Percentiles rank a stretch among this genome's conserved stretches.
phyloP scores from a whole-genome alignment of 2,113 vertebrate genomes.

The Lasiurus borealis region DNA sequence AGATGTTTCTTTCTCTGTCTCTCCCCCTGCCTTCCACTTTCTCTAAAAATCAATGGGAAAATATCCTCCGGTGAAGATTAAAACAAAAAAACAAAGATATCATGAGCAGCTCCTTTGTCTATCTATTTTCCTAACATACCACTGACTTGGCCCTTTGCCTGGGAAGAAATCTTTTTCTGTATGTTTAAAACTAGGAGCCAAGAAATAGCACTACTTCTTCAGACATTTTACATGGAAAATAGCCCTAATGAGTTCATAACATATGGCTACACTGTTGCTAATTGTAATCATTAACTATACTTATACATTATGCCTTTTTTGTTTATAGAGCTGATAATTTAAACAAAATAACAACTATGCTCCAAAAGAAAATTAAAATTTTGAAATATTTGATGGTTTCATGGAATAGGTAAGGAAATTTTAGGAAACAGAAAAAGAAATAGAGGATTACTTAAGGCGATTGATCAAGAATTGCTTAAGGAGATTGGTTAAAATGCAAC shows the following conservation, averaged over 20 bases:
- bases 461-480: not conserved
- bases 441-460: not conserved
- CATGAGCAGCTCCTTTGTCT: not conserved
- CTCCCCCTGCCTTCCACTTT: too few relatives aligned
- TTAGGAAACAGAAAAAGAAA: not conserved
- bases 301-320: not conserved
- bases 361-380: not conserved
- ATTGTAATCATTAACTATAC: not conserved
- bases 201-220: not conserved
- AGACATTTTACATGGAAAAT: not conserved
- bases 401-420: not conserved
- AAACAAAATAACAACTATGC: not conserved
- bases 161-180: not conserved
- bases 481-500: too few relatives aligned
- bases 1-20: too few relatives aligned
- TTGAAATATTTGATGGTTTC: not conserved
- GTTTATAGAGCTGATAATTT: not conserved
- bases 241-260: not conserved
- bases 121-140: not conserved
- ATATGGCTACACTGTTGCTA: not conserved
- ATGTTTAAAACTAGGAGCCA: constrained; percentile 2
- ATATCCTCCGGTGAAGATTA: too few relatives aligned
- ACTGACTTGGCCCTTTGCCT: not conserved
- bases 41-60: too few relatives aligned
- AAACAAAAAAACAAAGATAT: too few relatives aligned